Base-by-base conservation (phyloP, 2,888 invertebrate genomes). In the Drosophila atroscutellata region DNA sequence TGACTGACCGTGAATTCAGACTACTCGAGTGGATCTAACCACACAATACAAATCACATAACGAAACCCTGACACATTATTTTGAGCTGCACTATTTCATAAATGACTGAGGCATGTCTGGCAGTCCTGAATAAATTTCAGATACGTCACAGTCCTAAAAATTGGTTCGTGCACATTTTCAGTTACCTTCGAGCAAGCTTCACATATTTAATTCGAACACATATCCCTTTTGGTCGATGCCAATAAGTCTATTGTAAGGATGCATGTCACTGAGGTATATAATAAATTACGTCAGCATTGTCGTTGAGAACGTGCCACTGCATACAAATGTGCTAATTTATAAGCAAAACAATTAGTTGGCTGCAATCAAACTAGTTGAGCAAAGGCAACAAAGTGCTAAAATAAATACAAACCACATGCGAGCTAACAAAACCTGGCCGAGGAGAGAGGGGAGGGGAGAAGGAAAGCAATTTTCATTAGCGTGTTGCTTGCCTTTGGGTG, bases 241-340 rank as follows among this genome's bases (percentile, higher is more conserved):
- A 58, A 69, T 52, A 30, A 54, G 54, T 37, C 55, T 26, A 28
- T 51, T 42, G 36, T 30, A 36, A 50, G 72, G 81, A 72, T 64
- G 61, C 77, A 80, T 77, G 81, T 64, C 66, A 58, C 60, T 2
- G 28, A 60, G 34, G 61, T 67, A 59, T 68, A 52, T 68, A 85
- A 89, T 85, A 89, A 89, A 85, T 85, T 87, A 85, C 86, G 80
- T 80, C 87, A 87, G 86, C 60, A 32, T 61, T 77, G 80, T 72
- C 60, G 63, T 59, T 65, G 30, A 24, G 69, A 45, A 55, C 75
- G 78, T 81, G 75, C 57, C 75, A 62, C 24, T 81, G 86, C 89
- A 90, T 90, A 86, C 76, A 81, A 90, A 86, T 86, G 86, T 86
- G 86, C 79, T 90, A 81, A 88, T 88, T 90, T 86, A 81, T 88